Conservation (phyloP, 2,888 invertebrate genomes). For the Scaptodrosophila latifasciaeformis region DNA sequence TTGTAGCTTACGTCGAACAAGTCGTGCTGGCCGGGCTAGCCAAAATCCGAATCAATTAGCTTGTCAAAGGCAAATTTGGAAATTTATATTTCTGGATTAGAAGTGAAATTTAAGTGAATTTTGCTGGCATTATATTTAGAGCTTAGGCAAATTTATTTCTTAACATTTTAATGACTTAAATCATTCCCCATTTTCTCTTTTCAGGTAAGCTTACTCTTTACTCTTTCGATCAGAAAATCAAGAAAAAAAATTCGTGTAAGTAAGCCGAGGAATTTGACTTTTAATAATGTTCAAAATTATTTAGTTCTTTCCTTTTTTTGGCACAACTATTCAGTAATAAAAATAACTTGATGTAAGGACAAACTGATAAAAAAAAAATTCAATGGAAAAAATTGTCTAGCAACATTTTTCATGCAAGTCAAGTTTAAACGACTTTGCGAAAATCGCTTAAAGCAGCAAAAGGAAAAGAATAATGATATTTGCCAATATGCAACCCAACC, state of each 20-base stretch:
- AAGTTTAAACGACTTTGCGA: constrained; percentile 63
- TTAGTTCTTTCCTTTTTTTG: constrained; percentile 28
- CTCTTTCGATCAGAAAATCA: neutral
- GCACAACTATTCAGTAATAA: constrained; percentile 7
- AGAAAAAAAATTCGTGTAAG: constrained; percentile 20
- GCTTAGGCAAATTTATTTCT: too few species aligned
- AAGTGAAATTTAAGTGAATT: too few species aligned
- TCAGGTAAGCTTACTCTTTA: constrained; percentile 19
- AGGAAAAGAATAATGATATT: constrained; percentile 67
- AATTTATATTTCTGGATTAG: too few species aligned
- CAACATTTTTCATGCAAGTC: constrained; percentile 56
- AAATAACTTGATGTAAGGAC: too few species aligned
- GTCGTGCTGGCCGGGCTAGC: too few species aligned
- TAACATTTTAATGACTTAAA: neutral
- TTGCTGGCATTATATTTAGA: too few species aligned
- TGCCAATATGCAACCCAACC: constrained; percentile 51
- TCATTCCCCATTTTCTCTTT: constrained; percentile 16
- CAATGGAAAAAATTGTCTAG: neutral
- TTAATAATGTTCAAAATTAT: constrained; percentile 42
- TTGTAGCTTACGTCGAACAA: too few species aligned
- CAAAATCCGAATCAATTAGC: too few species aligned
- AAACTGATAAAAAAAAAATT: neutral
- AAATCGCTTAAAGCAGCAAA: constrained; percentile 66
- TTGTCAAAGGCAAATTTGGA: too few species aligned
- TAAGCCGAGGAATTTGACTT: constrained; percentile 43